Evolutionary conservation across 1,140 invertebrate species (phyloP), one percentile per base, ranked within the genome.

Genomic region (Meloidogyne chitwoodi): DNA sequence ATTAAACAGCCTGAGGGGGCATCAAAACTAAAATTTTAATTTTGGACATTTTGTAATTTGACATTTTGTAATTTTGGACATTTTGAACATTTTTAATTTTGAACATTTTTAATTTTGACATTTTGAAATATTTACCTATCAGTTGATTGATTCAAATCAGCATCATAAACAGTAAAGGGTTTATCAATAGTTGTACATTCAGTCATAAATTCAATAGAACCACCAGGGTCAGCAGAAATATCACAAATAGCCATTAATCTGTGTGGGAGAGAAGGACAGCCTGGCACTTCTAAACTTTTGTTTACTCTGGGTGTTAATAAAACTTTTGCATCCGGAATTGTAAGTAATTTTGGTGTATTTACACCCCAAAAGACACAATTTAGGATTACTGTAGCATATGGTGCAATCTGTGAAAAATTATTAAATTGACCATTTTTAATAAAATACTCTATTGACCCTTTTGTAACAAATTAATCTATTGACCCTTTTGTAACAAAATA

Each of bases 351-450:
- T 0, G 97, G 96, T 66, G 94, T 94, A 84, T 93, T 94, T 0
- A 95, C 92, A 0, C 94, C 95, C 95, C 95, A 99, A 88, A 98
- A 99, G 79, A 99, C 98, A 10, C 97, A 94, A 87, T 99, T 99
- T 2, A 99, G 91, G 68, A 99, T 93, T 0, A 96, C 93, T 0
- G 94, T 96, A 0, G 96, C 95, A 87, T 96, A 98, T 0, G 96
- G 95, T 0, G 96, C 97, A 80, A 99, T 96, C 91, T 94, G 85
- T 31, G 87, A 83, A 68, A 26, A 63, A 27, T 10, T 48, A n/a
- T 24, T 22, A 24, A 56, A 26, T 27, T 44, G 44, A 19, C 41
- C 11, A n/a, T 62, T 24, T 19, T 65, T 11, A 8, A 3, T 8
- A 38, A 38, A 38, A 38, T 38, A 4, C 34, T 8, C 10, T 38